Conservation (phyloP, 2,888 invertebrate genomes). For the Caenorhabditis sinica region DNA sequence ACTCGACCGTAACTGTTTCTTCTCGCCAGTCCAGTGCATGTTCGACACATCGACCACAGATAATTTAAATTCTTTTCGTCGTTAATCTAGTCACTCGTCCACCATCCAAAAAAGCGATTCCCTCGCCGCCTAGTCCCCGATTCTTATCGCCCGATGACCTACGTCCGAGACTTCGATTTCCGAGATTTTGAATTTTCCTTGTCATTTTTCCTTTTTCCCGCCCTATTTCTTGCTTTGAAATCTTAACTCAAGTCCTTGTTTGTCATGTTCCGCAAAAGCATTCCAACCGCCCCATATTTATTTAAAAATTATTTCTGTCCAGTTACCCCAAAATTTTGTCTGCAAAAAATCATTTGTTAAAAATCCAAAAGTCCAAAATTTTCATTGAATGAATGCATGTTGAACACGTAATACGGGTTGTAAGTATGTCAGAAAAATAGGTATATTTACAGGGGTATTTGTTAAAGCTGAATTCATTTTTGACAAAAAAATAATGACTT, state of each 20-base stretch:
- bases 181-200: constrained; percentile 15
- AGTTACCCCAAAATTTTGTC: neutral
- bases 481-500: neutral
- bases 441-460: neutral
- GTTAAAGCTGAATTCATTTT: neutral
- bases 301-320: neutral
- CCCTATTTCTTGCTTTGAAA: neutral
- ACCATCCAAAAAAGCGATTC: constrained; percentile 43
- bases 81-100: constrained; percentile 47
- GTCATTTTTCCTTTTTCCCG: neutral
- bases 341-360: neutral
- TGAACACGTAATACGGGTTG: constrained; percentile 26
- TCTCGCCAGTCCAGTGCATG: constrained; percentile 67
- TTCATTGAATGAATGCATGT: constrained; percentile 29
- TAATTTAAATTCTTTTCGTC: constrained; percentile 60
- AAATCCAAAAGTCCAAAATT: neutral
- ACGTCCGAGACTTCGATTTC: constrained; percentile 36
- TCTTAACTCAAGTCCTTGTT: neutral
- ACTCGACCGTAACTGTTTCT: constrained; percentile 66
- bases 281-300: too few relatives aligned
- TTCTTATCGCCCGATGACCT: neutral
- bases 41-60: constrained; percentile 38
- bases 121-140: constrained; percentile 22
- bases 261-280: too few relatives aligned
- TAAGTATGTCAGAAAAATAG: neutral